phyloP scores from a whole-genome alignment of 2,797 vertebrate genomes.

The Perodicticus potto region DNA sequence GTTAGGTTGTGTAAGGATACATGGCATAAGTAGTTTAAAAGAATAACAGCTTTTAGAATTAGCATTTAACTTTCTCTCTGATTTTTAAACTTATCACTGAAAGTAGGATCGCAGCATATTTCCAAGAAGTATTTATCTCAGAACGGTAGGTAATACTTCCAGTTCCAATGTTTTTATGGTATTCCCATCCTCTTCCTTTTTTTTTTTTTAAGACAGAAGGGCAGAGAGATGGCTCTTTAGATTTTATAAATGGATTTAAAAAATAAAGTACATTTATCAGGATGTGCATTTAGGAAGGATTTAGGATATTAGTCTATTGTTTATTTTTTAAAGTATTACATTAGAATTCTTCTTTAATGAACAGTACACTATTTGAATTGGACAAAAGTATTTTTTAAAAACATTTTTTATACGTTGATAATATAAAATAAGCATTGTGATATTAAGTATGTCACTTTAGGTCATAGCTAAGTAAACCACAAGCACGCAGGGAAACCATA shows the following conservation, averaged over 20 bases:
- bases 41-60: slow-evolving; percentile 63
- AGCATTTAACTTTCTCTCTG: slow-evolving; percentile 57
- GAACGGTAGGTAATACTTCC: slow-evolving; percentile 49
- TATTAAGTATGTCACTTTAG: not conserved
- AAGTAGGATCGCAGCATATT: slow-evolving; percentile 55
- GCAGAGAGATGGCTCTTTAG: slow-evolving; percentile 57
- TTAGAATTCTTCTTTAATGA: slow-evolving; percentile 73
- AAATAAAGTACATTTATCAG: slow-evolving; percentile 64
- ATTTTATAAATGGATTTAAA: slow-evolving; percentile 70
- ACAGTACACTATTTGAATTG: slow-evolving; percentile 44
- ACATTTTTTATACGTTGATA: not conserved
- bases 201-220: slow-evolving; percentile 36
- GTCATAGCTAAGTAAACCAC: not conserved
- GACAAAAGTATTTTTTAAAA: slow-evolving; percentile 11
- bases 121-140: slow-evolving; percentile 45
- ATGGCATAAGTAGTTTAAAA: slow-evolving; percentile 52
- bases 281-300: slow-evolving; percentile 50
- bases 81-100: slow-evolving; percentile 72
- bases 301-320: slow-evolving; percentile 77
- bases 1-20: slow-evolving; percentile 54
- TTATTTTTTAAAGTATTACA: slow-evolving; percentile 72
- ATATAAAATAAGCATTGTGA: not conserved
- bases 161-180: slow-evolving; percentile 62
- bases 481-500: not conserved
- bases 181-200: not conserved